Evolutionary conservation across 2,113 vertebrate species (phyloP).

Genomic region (Camelus bactrianus): DNA sequence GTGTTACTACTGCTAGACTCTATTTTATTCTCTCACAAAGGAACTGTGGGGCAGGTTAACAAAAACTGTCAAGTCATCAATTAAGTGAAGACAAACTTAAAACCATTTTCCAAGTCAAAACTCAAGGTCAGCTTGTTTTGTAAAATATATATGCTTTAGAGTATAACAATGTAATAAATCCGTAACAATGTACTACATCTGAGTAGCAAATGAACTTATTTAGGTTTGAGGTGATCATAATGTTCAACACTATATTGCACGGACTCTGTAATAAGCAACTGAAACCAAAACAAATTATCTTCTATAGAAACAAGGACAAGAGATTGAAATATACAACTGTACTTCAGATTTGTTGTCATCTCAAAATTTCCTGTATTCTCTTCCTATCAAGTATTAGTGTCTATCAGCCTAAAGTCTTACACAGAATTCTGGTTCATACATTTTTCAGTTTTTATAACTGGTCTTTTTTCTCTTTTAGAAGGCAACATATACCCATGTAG

Average conservation of each 20-base stretch:
- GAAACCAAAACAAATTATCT: neutral
- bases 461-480: slow-evolving; percentile 9
- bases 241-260: neutral
- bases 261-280: neutral
- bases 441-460: neutral
- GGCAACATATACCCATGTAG: neutral
- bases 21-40: neutral
- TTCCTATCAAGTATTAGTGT: neutral
- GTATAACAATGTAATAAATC: neutral
- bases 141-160: neutral
- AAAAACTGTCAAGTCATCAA: neutral
- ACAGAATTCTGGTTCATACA: neutral
- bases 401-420: neutral
- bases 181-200: neutral
- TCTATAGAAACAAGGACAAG: neutral
- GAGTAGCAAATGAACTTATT: neutral
- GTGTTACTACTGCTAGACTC: neutral
- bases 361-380: neutral
- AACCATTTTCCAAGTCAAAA: neutral
- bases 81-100: neutral
- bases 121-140: neutral
- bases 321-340: neutral
- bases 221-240: neutral
- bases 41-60: neutral
- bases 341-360: neutral